phyloP scores from a whole-genome alignment of 1,140 invertebrate genomes.

The Psilanteris sp. region DNA sequence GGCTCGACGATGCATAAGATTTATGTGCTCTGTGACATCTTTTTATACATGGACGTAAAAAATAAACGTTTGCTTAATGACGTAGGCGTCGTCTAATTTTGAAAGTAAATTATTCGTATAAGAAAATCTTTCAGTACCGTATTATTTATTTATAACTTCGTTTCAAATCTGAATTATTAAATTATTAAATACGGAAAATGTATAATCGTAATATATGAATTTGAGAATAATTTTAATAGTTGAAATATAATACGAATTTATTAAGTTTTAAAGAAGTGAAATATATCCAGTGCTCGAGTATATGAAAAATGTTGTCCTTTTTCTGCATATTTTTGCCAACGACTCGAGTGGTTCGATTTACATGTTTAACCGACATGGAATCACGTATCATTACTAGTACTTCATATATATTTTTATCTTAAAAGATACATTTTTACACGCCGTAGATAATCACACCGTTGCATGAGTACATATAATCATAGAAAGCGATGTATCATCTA shows the following conservation, averaged over 20 bases:
- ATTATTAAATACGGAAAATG: constrained; percentile 1
- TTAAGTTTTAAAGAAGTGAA: background rate
- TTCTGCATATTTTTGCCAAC: constrained; percentile 6
- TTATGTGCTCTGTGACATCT: constrained; percentile 45
- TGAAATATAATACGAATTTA: too few relatives aligned
- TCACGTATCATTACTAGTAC: constrained; percentile 29
- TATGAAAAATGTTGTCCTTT: too few relatives aligned
- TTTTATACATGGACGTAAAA: constrained; percentile 26
- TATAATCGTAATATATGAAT: too few relatives aligned
- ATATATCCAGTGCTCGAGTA: background rate
- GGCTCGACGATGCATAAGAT: constrained; percentile 53
- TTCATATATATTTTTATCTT: background rate
- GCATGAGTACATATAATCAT: background rate
- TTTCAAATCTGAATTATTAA: background rate
- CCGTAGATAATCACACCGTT: background rate
- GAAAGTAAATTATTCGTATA: constrained; percentile 12
- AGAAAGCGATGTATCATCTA: background rate
- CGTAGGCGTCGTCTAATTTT: constrained; percentile 54
- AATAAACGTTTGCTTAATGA: constrained; percentile 45
- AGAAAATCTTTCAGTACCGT: too few relatives aligned
- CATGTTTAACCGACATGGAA: constrained; percentile 13
- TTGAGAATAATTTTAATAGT: too few relatives aligned
- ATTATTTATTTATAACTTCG: background rate
- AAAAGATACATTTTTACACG: background rate
- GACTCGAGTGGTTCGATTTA: constrained; percentile 15